Evolutionary conservation across 2,888 invertebrate genomes (phyloP).

Genomic region (Drosophila fulvimacula): DNA sequence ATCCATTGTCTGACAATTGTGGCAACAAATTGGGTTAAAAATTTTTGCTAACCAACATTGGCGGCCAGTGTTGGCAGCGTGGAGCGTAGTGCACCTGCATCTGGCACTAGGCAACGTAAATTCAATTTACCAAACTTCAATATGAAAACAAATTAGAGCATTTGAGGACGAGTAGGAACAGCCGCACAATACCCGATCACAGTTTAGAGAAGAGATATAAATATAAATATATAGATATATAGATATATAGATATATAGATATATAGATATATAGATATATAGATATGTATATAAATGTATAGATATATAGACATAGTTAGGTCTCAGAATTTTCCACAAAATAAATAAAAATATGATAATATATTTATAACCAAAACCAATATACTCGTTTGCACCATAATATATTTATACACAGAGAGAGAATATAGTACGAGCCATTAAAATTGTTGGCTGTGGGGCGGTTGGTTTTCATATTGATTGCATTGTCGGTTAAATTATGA

Average conservation of each 20-base stretch:
- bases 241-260: background rate
- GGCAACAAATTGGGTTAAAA: constrained; percentile 40
- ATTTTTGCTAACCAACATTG: constrained; percentile 10
- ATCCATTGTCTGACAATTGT: constrained; percentile 33
- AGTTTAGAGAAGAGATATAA: background rate
- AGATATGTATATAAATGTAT: background rate
- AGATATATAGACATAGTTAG: constrained; percentile 2
- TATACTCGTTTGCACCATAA: background rate
- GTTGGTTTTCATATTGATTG: constrained; percentile 16
- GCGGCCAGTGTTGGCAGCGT: constrained; percentile 13
- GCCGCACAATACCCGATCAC: background rate
- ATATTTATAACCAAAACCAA: background rate
- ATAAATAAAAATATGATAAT: background rate
- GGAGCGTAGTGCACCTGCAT: constrained; percentile 8
- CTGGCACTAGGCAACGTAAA: constrained; percentile 3
- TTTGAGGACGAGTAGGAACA: background rate
- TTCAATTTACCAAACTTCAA: constrained; percentile 21
- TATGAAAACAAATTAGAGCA: constrained; percentile 1
- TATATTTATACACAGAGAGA: background rate
- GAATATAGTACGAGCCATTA: constrained; percentile 16
- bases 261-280: background rate
- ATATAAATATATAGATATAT: background rate
- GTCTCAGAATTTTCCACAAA: too few relatives aligned
- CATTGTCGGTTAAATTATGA: constrained; percentile 11
- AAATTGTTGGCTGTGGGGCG: constrained; percentile 1